Evolutionary conservation across 2,113 vertebrate genomes (phyloP).

Genomic region (Pholis gunnellus): DNA sequence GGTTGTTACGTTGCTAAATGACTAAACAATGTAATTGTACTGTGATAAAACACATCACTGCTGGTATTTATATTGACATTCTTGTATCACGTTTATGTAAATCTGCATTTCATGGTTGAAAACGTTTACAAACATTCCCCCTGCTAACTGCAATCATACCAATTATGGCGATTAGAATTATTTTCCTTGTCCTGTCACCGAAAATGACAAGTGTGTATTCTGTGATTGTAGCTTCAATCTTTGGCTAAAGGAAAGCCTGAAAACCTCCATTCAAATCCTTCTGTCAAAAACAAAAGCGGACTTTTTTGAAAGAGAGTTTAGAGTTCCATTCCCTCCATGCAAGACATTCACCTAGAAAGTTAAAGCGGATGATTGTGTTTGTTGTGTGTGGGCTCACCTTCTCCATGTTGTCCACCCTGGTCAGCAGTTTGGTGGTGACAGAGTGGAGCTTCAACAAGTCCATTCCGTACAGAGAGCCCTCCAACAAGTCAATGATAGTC

Average conservation of each 20-base stretch:
- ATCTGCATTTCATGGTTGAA: too few relatives aligned
- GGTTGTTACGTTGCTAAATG: too few relatives aligned
- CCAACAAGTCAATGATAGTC: slow-evolving; percentile 91
- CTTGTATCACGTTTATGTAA: too few relatives aligned
- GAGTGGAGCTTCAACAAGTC: slow-evolving; percentile 94
- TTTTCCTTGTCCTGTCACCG: background rate
- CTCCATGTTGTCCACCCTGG: slow-evolving; percentile 90
- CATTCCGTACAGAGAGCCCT: slow-evolving; percentile 92
- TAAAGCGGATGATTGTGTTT: background rate
- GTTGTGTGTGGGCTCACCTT: slow-evolving; percentile 83
- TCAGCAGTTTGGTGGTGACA: slow-evolving; percentile 91
- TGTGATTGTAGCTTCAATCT: background rate
- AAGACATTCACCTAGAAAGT: background rate
- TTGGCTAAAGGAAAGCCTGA: background rate
- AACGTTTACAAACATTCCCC: too few relatives aligned
- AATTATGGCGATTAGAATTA: background rate
- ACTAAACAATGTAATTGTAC: too few relatives aligned
- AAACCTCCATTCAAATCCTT: background rate
- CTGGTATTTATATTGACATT: too few relatives aligned
- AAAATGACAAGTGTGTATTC: background rate
- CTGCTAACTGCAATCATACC: background rate
- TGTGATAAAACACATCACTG: too few relatives aligned
- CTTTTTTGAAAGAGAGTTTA: background rate
- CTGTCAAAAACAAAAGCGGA: background rate
- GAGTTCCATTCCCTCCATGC: background rate